Evolutionary conservation across 2,113 vertebrate genomes (phyloP), one percentile per base, ranked within the genome.

Genomic region (Upupa epops): DNA sequence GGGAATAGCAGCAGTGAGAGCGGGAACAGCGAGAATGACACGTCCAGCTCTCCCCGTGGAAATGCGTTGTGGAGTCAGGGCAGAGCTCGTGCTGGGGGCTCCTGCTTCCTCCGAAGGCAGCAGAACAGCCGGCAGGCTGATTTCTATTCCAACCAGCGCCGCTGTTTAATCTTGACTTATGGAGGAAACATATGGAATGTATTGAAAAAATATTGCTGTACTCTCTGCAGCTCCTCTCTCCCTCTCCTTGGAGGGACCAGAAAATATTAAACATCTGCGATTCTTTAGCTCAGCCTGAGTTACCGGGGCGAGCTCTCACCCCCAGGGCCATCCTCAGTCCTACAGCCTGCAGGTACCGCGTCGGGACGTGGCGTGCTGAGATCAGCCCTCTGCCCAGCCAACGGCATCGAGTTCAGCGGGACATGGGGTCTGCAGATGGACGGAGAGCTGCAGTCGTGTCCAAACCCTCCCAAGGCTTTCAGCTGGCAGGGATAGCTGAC

Each of bases 131-230:
- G 2, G 1, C 13, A 29, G 14, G 51, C 82, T 76, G 25, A 80
- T 92, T 92, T 63, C 45, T 55, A 92, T 91, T 82, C 91, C 0
- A 0, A 42, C 63, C 91, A 69, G 61, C 81, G 34, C 76, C 3
- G 2, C 63, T 9, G 63, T 8, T 29, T 65, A 54, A 74, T 72
- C 86, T 59, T 42, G 61, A 65, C 32, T 86, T 83, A 86, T 45
- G 77, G 78, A 86, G 59, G n/a, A 73, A 88, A 89, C 90, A 85
- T 89, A 77, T 49, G 90, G 65, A 80, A 77, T 42, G 64, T 60
- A 93, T 86, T 94, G 88, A 54, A 72, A 65, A 85, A 81, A 72
- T 86, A 91, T 80, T 92, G 83, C 73, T 81, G 79, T 14, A 1
- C 80, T 80, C 71, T 34, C 25, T 64, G 83, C 61, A 34, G 54